phyloP scores from a whole-genome alignment of 2,797 vertebrate genomes.

The Manis pentadactyla region DNA sequence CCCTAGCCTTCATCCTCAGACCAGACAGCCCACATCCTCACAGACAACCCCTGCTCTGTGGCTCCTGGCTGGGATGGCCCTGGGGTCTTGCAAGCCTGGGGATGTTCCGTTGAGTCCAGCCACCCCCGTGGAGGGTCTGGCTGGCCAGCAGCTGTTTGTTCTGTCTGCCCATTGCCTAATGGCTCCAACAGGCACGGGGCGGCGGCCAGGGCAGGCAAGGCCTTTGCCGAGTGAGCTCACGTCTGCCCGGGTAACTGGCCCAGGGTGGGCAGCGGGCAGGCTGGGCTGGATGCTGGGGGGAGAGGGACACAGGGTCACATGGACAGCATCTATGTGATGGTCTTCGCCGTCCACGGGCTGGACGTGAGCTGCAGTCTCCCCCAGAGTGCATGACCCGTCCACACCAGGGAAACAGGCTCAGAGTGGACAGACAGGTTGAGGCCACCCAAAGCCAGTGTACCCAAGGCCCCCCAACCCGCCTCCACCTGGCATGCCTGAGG shows the following conservation, averaged over 20 bases:
- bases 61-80: neutral
- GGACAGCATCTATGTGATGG: neutral
- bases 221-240: constrained; percentile 86
- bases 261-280: constrained; percentile 47
- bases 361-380: neutral
- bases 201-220: constrained; percentile 77
- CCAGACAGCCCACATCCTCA: neutral
- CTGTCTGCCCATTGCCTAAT: constrained; percentile 69
- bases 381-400: neutral
- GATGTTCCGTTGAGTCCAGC: neutral
- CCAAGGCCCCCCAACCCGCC: too few species aligned
- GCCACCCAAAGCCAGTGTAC: too few species aligned
- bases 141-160: constrained; percentile 76
- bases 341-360: neutral
- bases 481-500: constrained; percentile 90
- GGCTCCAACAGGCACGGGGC: constrained; percentile 81
- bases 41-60: neutral
- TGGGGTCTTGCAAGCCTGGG: neutral
- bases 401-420: neutral
- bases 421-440: neutral
- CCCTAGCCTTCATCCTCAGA: constrained; percentile 10
- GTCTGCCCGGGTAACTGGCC: constrained; percentile 79
- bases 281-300: neutral
- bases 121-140: constrained; percentile 23
- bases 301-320: neutral